Conservation (phyloP, 2,113 vertebrate genomes). For the Columbina picui region DNA sequence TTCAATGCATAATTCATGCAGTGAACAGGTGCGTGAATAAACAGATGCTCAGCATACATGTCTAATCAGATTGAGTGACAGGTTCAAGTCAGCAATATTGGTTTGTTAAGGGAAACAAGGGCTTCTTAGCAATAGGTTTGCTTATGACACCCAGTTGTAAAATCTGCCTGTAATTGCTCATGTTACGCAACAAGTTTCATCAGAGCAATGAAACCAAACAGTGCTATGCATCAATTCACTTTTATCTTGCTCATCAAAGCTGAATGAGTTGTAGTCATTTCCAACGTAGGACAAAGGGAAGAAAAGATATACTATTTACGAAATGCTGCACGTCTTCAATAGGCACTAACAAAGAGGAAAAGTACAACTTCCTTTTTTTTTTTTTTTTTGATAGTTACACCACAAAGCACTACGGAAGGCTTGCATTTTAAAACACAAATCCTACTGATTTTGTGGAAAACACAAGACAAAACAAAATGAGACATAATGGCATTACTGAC, state of each 20-base stretch:
- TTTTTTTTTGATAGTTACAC: not conserved
- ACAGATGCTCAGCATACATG: not conserved
- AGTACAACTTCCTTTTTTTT: not conserved
- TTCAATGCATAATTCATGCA: not conserved
- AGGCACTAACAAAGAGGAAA: not conserved
- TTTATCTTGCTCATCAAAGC: conserved; percentile 38
- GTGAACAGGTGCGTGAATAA: not conserved
- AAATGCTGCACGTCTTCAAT: fast-evolving
- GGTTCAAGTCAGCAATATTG: not conserved
- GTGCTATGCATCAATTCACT: not conserved
- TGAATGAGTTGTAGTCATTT: conserved; percentile 24
- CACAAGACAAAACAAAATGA: not conserved
- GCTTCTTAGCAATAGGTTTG: not conserved
- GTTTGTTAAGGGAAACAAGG: not conserved
- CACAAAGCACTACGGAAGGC: fast-evolving
- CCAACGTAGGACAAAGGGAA: not conserved
- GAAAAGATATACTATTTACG: not conserved
- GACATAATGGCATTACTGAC: not conserved
- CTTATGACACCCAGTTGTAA: conserved; percentile 12
- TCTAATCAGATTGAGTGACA: not conserved
- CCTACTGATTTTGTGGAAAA: not conserved
- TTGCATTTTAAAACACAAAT: not conserved
- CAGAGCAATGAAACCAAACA: not conserved
- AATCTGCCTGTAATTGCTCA: not conserved
- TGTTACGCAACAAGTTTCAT: not conserved